Conservation (phyloP, 2,113 vertebrate species). For the Ctenodactylus gundi region DNA sequence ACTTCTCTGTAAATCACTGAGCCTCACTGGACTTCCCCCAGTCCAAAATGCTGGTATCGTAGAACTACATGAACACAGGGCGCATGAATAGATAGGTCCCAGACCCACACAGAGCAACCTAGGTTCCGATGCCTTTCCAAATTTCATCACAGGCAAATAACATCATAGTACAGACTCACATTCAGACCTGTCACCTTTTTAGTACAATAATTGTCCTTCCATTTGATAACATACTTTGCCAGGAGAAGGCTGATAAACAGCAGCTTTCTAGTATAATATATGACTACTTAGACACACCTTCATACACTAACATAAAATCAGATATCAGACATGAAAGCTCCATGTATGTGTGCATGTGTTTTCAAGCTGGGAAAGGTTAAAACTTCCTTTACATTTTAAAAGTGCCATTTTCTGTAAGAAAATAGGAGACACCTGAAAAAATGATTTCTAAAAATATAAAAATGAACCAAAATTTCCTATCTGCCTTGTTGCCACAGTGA, state of each 20-base stretch:
- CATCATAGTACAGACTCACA: neutral
- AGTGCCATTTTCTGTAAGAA: too few species aligned
- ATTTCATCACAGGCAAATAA: neutral
- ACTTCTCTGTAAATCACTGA: neutral
- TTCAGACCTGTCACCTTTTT: neutral
- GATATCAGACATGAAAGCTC: neutral
- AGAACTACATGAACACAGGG: neutral
- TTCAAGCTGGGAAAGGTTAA: neutral
- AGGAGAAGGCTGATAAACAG: neutral
- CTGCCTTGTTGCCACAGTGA: neutral
- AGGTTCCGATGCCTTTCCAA: neutral
- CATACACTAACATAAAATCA: neutral
- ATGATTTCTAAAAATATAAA: conserved; percentile 6
- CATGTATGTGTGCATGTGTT: neutral
- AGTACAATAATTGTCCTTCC: neutral
- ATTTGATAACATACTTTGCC: neutral
- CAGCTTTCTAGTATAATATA: neutral
- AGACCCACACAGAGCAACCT: neutral
- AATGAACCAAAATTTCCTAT: neutral
- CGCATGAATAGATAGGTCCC: neutral
- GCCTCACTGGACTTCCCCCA: neutral
- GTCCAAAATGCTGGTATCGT: neutral
- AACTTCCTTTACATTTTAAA: neutral
- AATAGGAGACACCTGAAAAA: neutral
- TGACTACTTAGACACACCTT: neutral